Base-by-base conservation (phyloP, 53 echinoderm and acorn worm species). In the Apostichopus leukothele region DNA sequence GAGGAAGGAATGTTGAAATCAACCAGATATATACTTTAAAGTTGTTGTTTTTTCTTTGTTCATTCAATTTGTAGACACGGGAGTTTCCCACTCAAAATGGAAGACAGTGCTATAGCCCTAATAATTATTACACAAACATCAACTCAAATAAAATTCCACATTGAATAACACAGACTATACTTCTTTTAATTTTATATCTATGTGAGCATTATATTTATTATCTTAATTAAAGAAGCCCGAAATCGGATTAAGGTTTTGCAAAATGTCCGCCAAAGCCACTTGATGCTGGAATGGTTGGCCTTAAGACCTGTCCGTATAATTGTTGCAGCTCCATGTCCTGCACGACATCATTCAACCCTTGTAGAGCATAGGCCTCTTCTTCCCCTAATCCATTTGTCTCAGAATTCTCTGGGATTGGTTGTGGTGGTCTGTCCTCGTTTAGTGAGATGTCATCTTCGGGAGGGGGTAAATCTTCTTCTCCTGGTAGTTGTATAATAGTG, bases 211-310 rank as follows among this genome's bases (percentile, higher is more conserved):
- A 39, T 39, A 39, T 39, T 39, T 39, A 39, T 39, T 39, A 39
- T 39, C 39, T 39, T 39, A 39, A 39, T 39, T 39, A 39, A 39
- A 39, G 39, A 39, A 39, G 39, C 39, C 39, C 39, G 1, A 57
- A 57, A 57, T 57, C 7, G 57, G 7, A 57, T 16, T 61, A 86
- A 11, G 2, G 5, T n/a, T 21, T 86, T 86, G 86, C 61, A 86
- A 86, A 86, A 7, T 86, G 67, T 26, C 86, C 86, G 11, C 86
- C 86, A 67, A 86, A 86, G 6, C 71, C 86, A 16, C 13, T 50
- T 0, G 86, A 39, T 9, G 63, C 51, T 1, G 63, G 14, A 1
- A 63, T 4, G 50, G 67, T 86, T 19, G 86, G 86, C 57, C 52
- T 60, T 9, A 20, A 5, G 23, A 86, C 52, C 66, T 12, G 26